A percentile compares a stretch with the other conserved stretches of the same genome.
These are phyloP conservation scores for Bactericera cockerelli DNA, from an alignment of 1,140 invertebrate genomes.

Conservation along the genomic window DNA sequence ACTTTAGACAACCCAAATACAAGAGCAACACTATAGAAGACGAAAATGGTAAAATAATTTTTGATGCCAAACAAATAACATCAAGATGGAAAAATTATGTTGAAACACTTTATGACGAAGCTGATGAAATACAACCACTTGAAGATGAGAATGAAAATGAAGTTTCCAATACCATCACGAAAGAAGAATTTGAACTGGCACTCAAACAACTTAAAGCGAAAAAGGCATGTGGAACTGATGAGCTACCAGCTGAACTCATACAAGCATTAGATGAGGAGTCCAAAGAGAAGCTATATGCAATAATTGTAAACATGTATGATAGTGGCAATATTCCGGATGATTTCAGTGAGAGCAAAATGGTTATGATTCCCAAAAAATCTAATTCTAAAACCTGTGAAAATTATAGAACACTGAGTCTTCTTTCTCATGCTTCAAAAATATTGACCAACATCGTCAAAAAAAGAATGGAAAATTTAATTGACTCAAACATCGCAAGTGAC, in stretches of 20 bases:
- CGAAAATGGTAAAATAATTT: background rate
- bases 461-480: slow-evolving; percentile 14
- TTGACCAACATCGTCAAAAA: slow-evolving; percentile 14
- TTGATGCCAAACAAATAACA: background rate
- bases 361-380: slow-evolving; percentile 16
- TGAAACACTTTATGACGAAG: slow-evolving; percentile 2
- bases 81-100: slow-evolving; percentile 12
- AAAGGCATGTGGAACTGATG: background rate
- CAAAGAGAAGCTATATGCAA: slow-evolving; percentile 11
- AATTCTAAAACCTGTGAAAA: slow-evolving; percentile 11
- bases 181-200: too few species aligned
- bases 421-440: slow-evolving; percentile 18
- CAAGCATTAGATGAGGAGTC: slow-evolving; percentile 20
- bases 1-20: background rate
- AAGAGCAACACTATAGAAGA: background rate
- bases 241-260: slow-evolving; percentile 17
- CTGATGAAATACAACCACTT: background rate
- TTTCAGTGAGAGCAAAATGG: slow-evolving; percentile 17
- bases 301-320: slow-evolving; percentile 17
- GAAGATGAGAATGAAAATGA: slow-evolving; percentile 9
- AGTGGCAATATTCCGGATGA: slow-evolving; percentile 17
- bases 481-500: background rate
- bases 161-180: too few species aligned
- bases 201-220: background rate
- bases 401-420: slow-evolving; percentile 18